Base-by-base conservation (phyloP, 2,797 vertebrate species). In the Emys orbicularis region DNA sequence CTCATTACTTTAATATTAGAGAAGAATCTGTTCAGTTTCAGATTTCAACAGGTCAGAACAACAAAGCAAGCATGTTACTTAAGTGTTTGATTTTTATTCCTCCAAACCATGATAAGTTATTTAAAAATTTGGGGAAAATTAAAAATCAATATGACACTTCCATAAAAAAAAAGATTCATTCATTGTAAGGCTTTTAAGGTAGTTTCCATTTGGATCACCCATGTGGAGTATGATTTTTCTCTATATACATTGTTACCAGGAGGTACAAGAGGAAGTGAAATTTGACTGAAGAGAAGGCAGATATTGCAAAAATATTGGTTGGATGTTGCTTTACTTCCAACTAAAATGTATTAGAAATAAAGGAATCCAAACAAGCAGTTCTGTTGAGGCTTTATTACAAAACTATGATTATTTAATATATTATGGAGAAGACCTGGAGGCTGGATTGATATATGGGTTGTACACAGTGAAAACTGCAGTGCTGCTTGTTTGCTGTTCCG, bases 391-490 rank as follows among this genome's bases (percentile, higher is more conserved):
- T 47, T 76, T 44, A 47, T 47, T 47, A 29, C 5, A 76, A 12
- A 76, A 76, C 23, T 76, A 47, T 76, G 41, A 76, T 47, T 76
- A 47, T 29, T 76, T 29, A 76, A 47, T 27, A 47, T 47, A 47
- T 37, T 59, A 9, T 0, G 54, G n/a, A 9, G 52, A 54, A 47
- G 1, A 13, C 2, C 6, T 83, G 12, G 18, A 25, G 0, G 8
- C 11, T n/a, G 4, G 12, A 56, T 15, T 56, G 12, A 52, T 2
- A 19, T 77, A 56, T 27, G 15, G 52, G 61, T 1, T 2, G 29
- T 41, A 9, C 2, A 34, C 12, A 57, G 10, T 49, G 86, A 18
- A 90, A 91, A 83, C 44, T 12, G 1, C 50, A 72, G 56, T 2
- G 3, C 72, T 1, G 0, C 2, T n/a, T 23, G 86, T 29, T 76